Base-by-base conservation (phyloP, 2,888 invertebrate species). In the Drosophila formosana region DNA sequence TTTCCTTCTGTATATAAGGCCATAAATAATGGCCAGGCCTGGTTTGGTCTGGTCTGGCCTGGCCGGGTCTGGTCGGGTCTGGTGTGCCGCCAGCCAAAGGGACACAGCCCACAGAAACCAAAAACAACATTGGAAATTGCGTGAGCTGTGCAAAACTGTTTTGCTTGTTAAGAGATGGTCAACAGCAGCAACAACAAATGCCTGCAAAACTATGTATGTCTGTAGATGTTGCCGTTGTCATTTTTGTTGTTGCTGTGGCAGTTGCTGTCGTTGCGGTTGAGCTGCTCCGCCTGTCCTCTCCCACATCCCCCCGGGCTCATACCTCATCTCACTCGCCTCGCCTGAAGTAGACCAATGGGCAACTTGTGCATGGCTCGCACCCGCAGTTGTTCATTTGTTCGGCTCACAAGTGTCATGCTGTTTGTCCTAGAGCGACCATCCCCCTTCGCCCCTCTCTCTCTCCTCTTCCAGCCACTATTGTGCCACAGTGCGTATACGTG, bases 331-430 rank as follows among this genome's bases (percentile, higher is more conserved):
- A 1, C 18, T 18, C 18, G 18, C 18, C 18, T 25, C n/a, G n/a
- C 4, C 32, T 53, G 52, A 66, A 56, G 62, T 66, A 37, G 55
- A 39, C 64, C 82, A 64, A 56, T 62, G 67, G 76, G 58, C 68
- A 79, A 72, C 73, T 81, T 81, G 87, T 60, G 68, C 72, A 72
- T 72, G 71, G 66, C 69, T 72, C 52, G 67, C 65, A 65, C 60
- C 71, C 75, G 75, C 82, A 78, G 80, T 73, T 82, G 82, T 84
- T 76, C 82, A 87, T 84, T 82, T 84, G 82, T 84, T 72, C 58
- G 70, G 67, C 80, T 67, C 69, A 72, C 85, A 82, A 87, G 80
- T 88, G 88, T 88, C 82, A 88, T 88, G 88, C 77, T 77, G 85
- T 79, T 84, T 79, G 69, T 55, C 60, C 62, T 41, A 58, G 45